Percentiles rank a stretch among this genome's conserved stretches.
Evolutionary conservation across 2,113 vertebrate genomes (phyloP).

Genomic region (Syrmaticus mikado): DNA sequence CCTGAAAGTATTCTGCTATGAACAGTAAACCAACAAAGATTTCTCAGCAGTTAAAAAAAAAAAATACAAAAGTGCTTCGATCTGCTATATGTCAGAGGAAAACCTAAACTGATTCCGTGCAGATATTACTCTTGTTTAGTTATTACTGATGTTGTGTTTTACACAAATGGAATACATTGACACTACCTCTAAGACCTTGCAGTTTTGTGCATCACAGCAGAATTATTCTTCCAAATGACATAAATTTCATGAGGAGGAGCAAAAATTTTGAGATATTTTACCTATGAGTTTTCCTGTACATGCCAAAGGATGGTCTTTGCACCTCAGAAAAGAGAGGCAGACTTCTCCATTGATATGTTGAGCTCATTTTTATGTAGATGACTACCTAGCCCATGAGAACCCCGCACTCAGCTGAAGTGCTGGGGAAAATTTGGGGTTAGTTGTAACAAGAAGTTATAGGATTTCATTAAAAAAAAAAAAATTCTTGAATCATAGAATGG

Average conservation of each 20-base stretch:
- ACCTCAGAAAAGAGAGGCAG: not conserved
- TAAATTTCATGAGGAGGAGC: not conserved
- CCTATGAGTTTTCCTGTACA: not conserved
- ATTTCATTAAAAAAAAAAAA: not conserved
- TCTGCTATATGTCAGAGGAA: not conserved
- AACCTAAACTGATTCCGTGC: not conserved
- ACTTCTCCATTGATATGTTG: not conserved
- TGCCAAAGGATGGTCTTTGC: not conserved
- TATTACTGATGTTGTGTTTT: not conserved
- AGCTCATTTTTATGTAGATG: not conserved
- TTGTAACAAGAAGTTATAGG: not conserved
- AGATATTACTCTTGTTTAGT: not conserved
- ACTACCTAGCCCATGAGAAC: not conserved
- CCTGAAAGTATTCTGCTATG: not conserved
- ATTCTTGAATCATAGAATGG: no score
- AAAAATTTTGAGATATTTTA: not conserved
- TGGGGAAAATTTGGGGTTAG: not conserved
- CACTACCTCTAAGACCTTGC: not conserved
- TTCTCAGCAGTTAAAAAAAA: not conserved
- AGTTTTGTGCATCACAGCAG: not conserved
- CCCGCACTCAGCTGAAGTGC: fast-evolving
- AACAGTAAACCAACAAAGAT: not conserved
- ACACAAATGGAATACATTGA: fast-evolving
- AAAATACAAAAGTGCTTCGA: not conserved
- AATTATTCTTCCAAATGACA: not conserved